Evolutionary conservation across 2,113 vertebrate species (phyloP).

Genomic region (Tichodroma muraria): DNA sequence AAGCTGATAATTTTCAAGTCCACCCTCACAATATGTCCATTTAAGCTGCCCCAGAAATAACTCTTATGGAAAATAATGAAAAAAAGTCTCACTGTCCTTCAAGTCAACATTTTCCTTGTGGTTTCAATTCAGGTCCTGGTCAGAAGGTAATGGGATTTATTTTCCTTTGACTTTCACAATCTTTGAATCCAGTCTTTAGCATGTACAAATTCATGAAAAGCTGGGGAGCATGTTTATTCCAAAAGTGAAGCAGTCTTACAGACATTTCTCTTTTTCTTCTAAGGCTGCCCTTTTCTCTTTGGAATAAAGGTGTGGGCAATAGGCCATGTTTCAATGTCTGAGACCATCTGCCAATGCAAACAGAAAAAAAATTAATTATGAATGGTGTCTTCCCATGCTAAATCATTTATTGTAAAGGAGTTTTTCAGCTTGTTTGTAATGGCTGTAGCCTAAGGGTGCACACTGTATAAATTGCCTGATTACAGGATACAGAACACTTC

Average conservation of each 20-base stretch:
- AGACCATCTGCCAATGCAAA: slow-evolving; percentile 74
- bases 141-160: background rate
- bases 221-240: background rate
- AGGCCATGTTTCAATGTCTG: slow-evolving; percentile 66
- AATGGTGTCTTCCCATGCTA: slow-evolving; percentile 78
- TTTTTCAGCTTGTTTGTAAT: slow-evolving; percentile 83
- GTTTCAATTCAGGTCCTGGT: background rate
- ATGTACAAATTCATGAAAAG: background rate
- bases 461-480: slow-evolving; percentile 89
- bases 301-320: slow-evolving; percentile 54
- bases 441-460: slow-evolving; percentile 79
- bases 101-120: background rate
- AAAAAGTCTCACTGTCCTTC: background rate
- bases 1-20: background rate
- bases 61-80: background rate
- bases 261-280: slow-evolving; percentile 1
- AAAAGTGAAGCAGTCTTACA: background rate
- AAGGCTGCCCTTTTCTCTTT: slow-evolving; percentile 24
- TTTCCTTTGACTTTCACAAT: background rate
- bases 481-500: slow-evolving; percentile 87
- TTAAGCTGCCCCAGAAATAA: background rate
- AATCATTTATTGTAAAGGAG: slow-evolving; percentile 83
- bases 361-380: slow-evolving; percentile 75
- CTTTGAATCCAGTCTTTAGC: background rate
- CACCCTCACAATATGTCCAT: background rate